Evolutionary conservation across 1,140 invertebrate genomes (phyloP).

Genomic region (Cherax destructor): DNA sequence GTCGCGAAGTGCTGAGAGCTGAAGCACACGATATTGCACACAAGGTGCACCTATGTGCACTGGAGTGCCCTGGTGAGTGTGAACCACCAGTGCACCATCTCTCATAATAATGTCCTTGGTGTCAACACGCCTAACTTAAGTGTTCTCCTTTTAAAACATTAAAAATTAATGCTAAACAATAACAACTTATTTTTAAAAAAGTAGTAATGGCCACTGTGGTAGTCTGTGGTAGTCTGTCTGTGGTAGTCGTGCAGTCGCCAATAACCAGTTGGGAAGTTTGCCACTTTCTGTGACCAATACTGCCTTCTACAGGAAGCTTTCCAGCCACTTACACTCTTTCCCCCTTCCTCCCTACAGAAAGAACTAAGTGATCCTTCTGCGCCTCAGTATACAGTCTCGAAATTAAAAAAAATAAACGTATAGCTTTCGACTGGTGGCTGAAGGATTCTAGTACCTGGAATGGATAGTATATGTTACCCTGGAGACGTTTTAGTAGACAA

Average conservation of each 20-base stretch:
- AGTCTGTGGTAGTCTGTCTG: not conserved
- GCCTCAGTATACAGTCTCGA: conserved; percentile 62
- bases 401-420: conserved; percentile 40
- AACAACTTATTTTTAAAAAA: too few relatives aligned
- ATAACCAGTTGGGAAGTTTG: conserved; percentile 72
- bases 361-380: conserved; percentile 68
- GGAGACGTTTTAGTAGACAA: not conserved
- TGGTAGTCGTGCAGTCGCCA: not conserved
- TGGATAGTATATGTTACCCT: conserved; percentile 23
- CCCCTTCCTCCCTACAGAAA: conserved; percentile 71
- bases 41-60: too few relatives aligned
- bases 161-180: too few relatives aligned
- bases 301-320: conserved; percentile 45
- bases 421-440: conserved; percentile 41
- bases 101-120: too few relatives aligned
- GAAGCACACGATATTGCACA: too few relatives aligned
- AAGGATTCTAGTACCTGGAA: conserved; percentile 43
- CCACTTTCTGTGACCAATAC: conserved; percentile 26
- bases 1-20: not conserved
- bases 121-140: too few relatives aligned
- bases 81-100: too few relatives aligned
- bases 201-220: too few relatives aligned
- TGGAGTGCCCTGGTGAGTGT: too few relatives aligned
- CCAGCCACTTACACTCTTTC: conserved; percentile 57
- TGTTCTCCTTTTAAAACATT: too few relatives aligned